Evolutionary conservation across 2,113 vertebrate species (phyloP).

Genomic region (Morone chrysops): DNA sequence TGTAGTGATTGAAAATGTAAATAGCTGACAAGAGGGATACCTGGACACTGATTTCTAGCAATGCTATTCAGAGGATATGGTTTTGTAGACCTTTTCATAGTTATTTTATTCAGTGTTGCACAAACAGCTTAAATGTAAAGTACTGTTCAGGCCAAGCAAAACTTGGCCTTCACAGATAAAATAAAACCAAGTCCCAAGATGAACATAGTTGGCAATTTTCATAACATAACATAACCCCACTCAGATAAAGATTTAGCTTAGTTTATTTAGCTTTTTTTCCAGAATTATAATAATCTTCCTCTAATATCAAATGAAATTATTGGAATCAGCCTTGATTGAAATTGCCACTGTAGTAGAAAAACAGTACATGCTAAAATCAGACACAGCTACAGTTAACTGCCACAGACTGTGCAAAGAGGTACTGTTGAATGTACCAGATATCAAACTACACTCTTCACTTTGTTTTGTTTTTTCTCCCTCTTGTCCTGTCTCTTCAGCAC

Average conservation of each 20-base stretch:
- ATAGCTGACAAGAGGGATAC: not conserved
- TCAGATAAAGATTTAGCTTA: too few species aligned
- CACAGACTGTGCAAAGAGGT: not conserved
- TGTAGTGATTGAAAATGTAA: not conserved
- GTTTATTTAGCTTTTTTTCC: too few species aligned
- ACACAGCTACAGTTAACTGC: not conserved
- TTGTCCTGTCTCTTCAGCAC: slow-evolving; percentile 83
- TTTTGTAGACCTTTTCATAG: not conserved
- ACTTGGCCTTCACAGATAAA: too few species aligned
- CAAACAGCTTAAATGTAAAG: too few species aligned
- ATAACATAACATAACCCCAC: too few species aligned
- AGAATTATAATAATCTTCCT: not conserved
- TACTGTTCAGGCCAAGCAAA: too few species aligned
- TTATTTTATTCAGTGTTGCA: not conserved
- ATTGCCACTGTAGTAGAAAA: not conserved
- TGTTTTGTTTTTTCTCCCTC: not conserved
- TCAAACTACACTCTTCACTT: not conserved
- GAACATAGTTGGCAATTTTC: too few species aligned
- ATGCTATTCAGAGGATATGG: not conserved
- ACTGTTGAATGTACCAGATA: not conserved
- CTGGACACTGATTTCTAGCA: not conserved
- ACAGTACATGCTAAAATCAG: not conserved
- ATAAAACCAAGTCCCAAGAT: too few species aligned
- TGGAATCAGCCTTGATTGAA: too few species aligned
- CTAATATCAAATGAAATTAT: too few species aligned